These are phyloP conservation scores for Anastrepha obliqua DNA, from an alignment of 1,140 invertebrate genomes.

Conservation along the genomic window DNA sequence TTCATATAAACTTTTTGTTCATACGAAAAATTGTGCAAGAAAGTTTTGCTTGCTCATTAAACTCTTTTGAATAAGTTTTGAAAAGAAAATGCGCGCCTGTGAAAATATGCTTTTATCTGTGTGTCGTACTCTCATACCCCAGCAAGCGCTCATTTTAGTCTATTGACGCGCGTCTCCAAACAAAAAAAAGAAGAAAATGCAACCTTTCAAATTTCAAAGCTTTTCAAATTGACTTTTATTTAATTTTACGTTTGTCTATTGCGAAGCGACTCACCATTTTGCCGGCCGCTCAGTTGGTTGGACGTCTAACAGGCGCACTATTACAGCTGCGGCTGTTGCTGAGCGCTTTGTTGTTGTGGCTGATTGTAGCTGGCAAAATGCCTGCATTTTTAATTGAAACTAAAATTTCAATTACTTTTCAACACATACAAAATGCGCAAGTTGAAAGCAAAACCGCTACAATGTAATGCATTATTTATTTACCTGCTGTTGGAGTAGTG, in stretches of 20 bases:
- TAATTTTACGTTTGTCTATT: neutral
- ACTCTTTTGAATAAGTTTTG: neutral
- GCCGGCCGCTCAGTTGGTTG: neutral
- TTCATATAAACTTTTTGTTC: too few relatives aligned
- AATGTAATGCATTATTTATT: conserved; percentile 33
- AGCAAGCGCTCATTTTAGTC: neutral
- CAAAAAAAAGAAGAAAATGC: neutral
- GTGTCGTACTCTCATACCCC: neutral
- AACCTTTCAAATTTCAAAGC: neutral
- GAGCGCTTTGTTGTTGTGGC: neutral
- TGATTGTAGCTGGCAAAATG: conserved; percentile 27
- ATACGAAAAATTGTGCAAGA: neutral
- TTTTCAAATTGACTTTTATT: neutral
- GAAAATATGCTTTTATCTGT: neutral
- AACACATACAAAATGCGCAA: neutral
- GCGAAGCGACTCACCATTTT: neutral
- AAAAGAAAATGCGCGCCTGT: neutral
- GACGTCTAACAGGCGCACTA: neutral
- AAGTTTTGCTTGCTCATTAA: neutral
- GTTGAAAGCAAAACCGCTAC: neutral
- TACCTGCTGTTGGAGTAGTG: neutral
- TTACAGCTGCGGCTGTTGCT: neutral
- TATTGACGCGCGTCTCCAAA: neutral
- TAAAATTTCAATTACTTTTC: conserved; percentile 41
- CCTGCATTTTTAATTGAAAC: conserved; percentile 48